A percentile compares a stretch with the other conserved stretches of the same genome.
phyloP scores from a whole-genome alignment of 2,113 vertebrate genomes.

The Rhinogobius similis region DNA sequence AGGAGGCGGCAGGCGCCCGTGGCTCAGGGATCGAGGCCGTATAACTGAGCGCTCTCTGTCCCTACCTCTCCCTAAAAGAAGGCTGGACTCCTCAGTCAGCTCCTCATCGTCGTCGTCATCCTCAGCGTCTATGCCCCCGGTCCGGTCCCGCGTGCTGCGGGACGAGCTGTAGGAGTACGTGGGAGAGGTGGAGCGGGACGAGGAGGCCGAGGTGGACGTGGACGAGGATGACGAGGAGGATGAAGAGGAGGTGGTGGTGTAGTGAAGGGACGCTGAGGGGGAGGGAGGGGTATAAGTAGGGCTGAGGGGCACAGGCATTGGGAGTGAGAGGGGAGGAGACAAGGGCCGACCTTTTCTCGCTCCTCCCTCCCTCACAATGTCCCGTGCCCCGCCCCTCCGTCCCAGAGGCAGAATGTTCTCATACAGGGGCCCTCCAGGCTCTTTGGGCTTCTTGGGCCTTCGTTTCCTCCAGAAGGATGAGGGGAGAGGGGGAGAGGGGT shows the following conservation, averaged over 20 bases:
- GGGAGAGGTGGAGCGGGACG: constrained; percentile 78
- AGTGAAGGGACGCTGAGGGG: constrained; percentile 77
- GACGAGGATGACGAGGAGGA: constrained; percentile 75
- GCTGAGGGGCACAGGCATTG: constrained; percentile 79
- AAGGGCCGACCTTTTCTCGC: constrained; percentile 77
- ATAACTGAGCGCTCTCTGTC: constrained; percentile 74
- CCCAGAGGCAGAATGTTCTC: constrained; percentile 81
- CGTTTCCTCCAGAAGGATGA: constrained; percentile 83
- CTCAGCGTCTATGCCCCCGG: constrained; percentile 70
- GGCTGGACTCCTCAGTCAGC: constrained; percentile 80
- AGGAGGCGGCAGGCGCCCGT: constrained; percentile 77
- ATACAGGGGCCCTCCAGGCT: constrained; percentile 75
- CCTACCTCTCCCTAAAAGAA: constrained; percentile 75
- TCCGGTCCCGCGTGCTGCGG: constrained; percentile 73
- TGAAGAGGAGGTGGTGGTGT: constrained; percentile 75
- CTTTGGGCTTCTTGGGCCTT: constrained; percentile 79
- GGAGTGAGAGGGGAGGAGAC: constrained; percentile 81
- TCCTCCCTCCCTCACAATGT: constrained; percentile 71
- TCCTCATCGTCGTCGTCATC: constrained; percentile 79
- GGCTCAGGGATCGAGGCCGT: constrained; percentile 77
- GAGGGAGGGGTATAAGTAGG: constrained; percentile 79
- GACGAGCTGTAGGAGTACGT: constrained; percentile 79
- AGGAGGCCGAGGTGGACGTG: constrained; percentile 74
- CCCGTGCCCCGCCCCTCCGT: constrained; percentile 80
- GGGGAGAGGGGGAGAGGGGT: constrained; percentile 82